phyloP scores from a whole-genome alignment of 2,888 invertebrate genomes.

The Gibbula magus region DNA sequence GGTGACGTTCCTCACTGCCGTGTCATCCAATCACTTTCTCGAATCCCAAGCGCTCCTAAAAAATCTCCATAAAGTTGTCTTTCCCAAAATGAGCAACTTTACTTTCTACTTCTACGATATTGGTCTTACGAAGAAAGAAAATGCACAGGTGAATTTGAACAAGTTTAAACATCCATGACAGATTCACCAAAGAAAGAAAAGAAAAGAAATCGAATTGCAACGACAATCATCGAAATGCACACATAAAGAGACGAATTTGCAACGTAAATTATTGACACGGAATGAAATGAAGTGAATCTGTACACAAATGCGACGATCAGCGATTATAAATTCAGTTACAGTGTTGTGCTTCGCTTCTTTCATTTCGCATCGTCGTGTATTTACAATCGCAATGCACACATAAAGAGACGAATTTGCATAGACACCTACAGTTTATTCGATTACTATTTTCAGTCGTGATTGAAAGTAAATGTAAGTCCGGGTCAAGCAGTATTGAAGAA shows the following conservation, averaged over 20 bases:
- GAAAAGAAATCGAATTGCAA: background rate
- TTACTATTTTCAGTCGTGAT: too few species aligned
- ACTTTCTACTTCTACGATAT: conserved; percentile 12
- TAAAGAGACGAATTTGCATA: background rate
- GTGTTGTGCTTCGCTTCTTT: too few species aligned
- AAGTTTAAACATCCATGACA: background rate
- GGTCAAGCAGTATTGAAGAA: too few species aligned
- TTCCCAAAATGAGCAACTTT: background rate
- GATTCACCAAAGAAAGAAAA: too few species aligned
- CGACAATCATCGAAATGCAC: too few species aligned
- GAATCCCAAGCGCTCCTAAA: conserved; percentile 16
- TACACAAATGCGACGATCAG: too few species aligned
- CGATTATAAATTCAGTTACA: background rate
- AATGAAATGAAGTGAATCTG: too few species aligned
- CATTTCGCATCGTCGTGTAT: background rate
- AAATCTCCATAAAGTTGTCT: conserved; percentile 1
- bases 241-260: too few species aligned
- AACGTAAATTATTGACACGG: too few species aligned
- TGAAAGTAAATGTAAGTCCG: too few species aligned
- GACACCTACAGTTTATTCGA: too few species aligned
- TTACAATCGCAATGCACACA: too few species aligned
- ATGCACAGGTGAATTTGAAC: background rate
- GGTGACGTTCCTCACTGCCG: conserved; percentile 10
- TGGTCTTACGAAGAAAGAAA: background rate
- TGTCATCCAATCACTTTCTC: conserved; percentile 3